These are phyloP conservation scores for Oryctes rhinoceros DNA, from an alignment of 1,140 invertebrate genomes.

Conservation along the genomic window DNA sequence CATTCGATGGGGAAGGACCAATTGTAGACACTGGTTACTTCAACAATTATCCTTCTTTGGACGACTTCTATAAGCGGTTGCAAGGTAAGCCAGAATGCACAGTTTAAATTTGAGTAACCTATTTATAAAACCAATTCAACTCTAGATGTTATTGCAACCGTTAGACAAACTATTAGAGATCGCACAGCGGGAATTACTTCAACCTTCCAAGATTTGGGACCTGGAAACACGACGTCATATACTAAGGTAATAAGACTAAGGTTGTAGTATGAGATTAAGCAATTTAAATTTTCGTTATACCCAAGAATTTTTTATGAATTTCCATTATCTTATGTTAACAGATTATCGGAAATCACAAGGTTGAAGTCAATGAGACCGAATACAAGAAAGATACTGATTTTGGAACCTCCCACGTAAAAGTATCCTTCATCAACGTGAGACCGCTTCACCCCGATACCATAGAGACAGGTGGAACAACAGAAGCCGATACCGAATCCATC, in stretches of 20 bases:
- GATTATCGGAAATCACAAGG: slow-evolving; percentile 67
- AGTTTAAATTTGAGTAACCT: background rate
- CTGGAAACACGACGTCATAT: slow-evolving; percentile 66
- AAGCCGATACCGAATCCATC: slow-evolving; percentile 48
- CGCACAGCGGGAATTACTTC: background rate
- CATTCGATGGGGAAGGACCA: background rate
- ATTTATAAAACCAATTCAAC: background rate
- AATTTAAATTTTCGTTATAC: background rate
- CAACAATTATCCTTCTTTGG: slow-evolving; percentile 6
- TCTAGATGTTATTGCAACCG: background rate
- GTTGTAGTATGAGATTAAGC: no score
- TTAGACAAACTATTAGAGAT: background rate
- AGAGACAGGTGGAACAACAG: slow-evolving; percentile 48
- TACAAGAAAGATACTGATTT: slow-evolving; percentile 62
- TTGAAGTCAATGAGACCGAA: slow-evolving; percentile 68
- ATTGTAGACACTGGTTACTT: slow-evolving; percentile 21
- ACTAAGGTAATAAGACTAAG: slow-evolving; percentile 61
- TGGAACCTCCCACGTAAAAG: slow-evolving; percentile 61
- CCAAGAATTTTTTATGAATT: background rate
- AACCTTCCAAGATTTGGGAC: slow-evolving; percentile 58
- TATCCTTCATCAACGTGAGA: slow-evolving; percentile 65
- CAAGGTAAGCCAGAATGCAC: background rate
- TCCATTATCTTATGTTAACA: slow-evolving; percentile 46
- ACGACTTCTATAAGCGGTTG: slow-evolving; percentile 20
- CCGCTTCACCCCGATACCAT: slow-evolving; percentile 56